Base-by-base conservation (phyloP, 2,888 invertebrate species). In the Leptodirus hochenwartii region DNA sequence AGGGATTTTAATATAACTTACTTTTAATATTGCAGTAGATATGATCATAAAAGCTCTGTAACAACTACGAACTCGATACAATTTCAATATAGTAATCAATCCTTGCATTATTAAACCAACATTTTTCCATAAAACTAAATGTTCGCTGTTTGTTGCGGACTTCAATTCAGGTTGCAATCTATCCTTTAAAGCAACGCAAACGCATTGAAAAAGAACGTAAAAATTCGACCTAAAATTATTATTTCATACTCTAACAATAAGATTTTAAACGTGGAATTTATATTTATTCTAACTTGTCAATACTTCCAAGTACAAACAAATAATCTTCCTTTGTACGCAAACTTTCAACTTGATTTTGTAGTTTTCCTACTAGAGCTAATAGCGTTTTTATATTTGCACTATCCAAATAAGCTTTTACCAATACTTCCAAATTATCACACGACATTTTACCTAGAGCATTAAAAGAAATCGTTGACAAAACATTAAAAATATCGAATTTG, bases 121-220 rank as follows among this genome's bases (percentile, higher is more conserved):
- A 25, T 64, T 63, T 40, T 66, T 64, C 81, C 81, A 82, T 10
- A 74, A 43, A 30, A 55, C 53, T 23, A 82, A 51, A 47, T 69
- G 69, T 43, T 69, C 62, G 1, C 56, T 50, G 45, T 72, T 69
- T 2, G 69, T 66, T 36, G 62, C 46, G 17, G 61, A 57, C 37
- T 56, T 51, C 27, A 58, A 54, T 35, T 63, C 59, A 39, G 39
- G 53, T 47, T 61, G 64, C 2, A 67, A 53, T 2, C 68, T 60
- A 35, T 61, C 63, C 20, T 66, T 59, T 6, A 79, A 46, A 6
- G 68, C 64, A 36, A 60, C 60, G 30, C 75, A 76, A 2, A 80
- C 42, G 35, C 68, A 69, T 39, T 69, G 64, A 42, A 69, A 77
- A 3, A 81, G 50, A 39, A 78, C 54, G 5, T 71, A 63, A 42